These are phyloP conservation scores for Gallinago stenura DNA, from an alignment of 2,797 vertebrate species.

Conservation along the genomic window DNA sequence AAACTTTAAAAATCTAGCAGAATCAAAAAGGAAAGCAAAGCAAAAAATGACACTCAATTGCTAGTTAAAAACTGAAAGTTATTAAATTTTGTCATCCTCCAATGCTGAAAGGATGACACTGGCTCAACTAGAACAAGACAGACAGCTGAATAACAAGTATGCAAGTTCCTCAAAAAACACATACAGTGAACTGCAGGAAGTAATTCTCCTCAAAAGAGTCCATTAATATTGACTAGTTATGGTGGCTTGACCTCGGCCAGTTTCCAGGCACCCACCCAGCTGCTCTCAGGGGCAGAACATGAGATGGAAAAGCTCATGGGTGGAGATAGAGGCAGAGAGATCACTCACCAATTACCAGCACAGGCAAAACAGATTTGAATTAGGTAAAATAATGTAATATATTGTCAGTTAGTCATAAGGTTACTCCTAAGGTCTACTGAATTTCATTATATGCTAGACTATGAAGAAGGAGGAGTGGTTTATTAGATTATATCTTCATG, in stretches of 20 bases:
- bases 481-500: not conserved
- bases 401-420: not conserved
- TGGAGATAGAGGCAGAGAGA: not conserved
- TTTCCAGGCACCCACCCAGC: not conserved
- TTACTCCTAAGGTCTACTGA: not conserved
- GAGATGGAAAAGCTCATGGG: not conserved
- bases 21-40: not conserved
- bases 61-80: not conserved
- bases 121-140: not conserved
- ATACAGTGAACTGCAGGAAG: not conserved
- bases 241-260: not conserved
- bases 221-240: not conserved
- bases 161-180: not conserved
- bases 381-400: not conserved
- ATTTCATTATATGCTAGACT: not conserved
- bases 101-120: not conserved
- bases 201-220: not conserved
- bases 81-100: not conserved
- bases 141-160: not conserved
- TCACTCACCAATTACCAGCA: not conserved
- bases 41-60: not conserved
- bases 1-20: not conserved
- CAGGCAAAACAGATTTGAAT: not conserved
- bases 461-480: not conserved
- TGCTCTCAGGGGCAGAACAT: not conserved